phyloP scores from a whole-genome alignment of 1,140 invertebrate species.

The Metopolophium dirhodum region DNA sequence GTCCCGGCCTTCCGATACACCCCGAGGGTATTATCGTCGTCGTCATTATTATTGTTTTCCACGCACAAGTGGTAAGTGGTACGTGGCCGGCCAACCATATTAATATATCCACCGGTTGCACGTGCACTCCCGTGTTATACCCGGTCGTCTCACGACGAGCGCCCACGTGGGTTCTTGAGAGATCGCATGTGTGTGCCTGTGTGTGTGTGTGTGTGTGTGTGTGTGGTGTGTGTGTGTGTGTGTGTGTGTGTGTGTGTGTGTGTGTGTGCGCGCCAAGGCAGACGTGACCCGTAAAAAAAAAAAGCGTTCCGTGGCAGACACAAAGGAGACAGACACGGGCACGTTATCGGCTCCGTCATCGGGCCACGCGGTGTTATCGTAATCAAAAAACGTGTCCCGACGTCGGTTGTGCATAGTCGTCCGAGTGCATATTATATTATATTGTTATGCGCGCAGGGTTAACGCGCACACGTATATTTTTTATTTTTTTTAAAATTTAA shows the following conservation, averaged over 20 bases:
- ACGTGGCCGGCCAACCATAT: not conserved
- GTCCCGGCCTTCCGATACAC: not conserved
- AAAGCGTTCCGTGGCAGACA: conserved; percentile 43
- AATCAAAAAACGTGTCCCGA: conserved; percentile 31
- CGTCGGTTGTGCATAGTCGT: not conserved
- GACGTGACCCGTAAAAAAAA: conserved; percentile 44
- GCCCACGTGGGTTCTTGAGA: conserved; percentile 34
- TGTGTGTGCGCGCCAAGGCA: not conserved
- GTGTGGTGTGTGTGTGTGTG: not conserved
- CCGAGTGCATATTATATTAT: not conserved
- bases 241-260: not conserved
- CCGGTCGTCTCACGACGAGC: not conserved
- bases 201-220: not conserved
- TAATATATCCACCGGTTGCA: conserved; percentile 41
- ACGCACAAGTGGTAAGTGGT: not conserved
- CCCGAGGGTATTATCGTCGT: not conserved
- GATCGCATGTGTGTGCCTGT: not conserved
- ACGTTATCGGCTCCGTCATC: conserved; percentile 39
- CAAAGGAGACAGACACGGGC: conserved; percentile 46
- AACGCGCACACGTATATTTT: not conserved
- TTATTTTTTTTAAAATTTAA: no score
- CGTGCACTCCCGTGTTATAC: conserved; percentile 17
- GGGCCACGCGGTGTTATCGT: not conserved
- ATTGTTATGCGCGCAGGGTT: not conserved
- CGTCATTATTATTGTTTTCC: conserved; percentile 17